Evolutionary conservation across 2,888 invertebrate genomes (phyloP).

Genomic region (Nemapogon koenigi): DNA sequence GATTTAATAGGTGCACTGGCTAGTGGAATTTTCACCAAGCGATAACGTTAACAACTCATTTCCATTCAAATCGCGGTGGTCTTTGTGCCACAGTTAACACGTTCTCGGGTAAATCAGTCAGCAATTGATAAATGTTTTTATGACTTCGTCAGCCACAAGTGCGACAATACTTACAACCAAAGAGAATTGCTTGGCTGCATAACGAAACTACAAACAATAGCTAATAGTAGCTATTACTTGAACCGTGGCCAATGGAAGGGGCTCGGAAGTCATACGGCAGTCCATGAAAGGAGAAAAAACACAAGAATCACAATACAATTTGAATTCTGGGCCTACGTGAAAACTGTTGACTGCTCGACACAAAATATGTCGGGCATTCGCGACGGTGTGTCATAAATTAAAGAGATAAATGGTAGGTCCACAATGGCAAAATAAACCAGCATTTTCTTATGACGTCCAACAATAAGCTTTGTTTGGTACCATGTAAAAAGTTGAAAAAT

Average conservation of each 20-base stretch:
- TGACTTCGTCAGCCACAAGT: slow-evolving; percentile 32
- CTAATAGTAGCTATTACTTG: slow-evolving; percentile 29
- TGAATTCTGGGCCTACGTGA: slow-evolving; percentile 19
- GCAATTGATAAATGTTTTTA: slow-evolving; percentile 43
- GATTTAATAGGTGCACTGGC: too few relatives aligned
- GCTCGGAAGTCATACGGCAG: slow-evolving; percentile 22
- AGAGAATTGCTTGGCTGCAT: slow-evolving; percentile 45
- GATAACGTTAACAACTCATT: background rate
- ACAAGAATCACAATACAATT: slow-evolving; percentile 15
- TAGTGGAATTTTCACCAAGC: background rate
- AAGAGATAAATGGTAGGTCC: slow-evolving; percentile 56
- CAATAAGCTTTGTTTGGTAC: slow-evolving; percentile 46
- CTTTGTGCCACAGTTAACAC: slow-evolving; percentile 44
- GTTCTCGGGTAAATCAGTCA: slow-evolving; percentile 24
- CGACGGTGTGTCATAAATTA: slow-evolving; percentile 56
- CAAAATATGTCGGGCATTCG: slow-evolving; percentile 51
- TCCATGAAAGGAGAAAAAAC: slow-evolving; percentile 15
- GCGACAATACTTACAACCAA: slow-evolving; percentile 37
- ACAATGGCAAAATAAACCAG: slow-evolving; percentile 59
- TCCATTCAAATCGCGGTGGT: slow-evolving; percentile 26
- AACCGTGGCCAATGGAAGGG: slow-evolving; percentile 40
- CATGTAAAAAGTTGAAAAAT: slow-evolving; percentile 50
- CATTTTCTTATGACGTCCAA: slow-evolving; percentile 48
- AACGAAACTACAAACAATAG: slow-evolving; percentile 49
- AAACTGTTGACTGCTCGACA: slow-evolving; percentile 28